Conservation (phyloP, 2,888 invertebrate species). For the Phengaris alcon region DNA sequence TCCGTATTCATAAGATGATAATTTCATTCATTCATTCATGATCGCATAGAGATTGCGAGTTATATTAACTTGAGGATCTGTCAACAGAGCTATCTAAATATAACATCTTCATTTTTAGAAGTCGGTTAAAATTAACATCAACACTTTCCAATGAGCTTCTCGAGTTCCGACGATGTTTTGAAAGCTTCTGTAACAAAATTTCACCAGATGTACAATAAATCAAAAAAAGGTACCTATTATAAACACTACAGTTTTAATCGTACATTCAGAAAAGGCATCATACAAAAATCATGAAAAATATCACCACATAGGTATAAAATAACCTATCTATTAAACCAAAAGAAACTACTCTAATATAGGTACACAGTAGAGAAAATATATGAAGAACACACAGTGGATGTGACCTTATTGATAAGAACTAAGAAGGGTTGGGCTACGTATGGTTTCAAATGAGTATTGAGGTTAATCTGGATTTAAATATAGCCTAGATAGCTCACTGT, state of each 20-base stretch:
- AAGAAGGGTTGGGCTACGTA: constrained; percentile 16
- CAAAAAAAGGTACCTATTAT: no score
- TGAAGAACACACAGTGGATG: neutral
- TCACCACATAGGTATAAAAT: no score
- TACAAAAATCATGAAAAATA: no score
- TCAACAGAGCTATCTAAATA: neutral
- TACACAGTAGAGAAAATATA: neutral
- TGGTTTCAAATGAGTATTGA: constrained; percentile 15
- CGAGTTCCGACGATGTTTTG: neutral
- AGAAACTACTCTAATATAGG: neutral
- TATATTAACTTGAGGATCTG: neutral
- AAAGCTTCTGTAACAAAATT: neutral
- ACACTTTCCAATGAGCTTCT: neutral
- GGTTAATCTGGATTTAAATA: constrained; percentile 20
- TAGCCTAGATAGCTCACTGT: neutral
- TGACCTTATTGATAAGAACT: constrained; percentile 8
- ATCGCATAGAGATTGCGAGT: neutral
- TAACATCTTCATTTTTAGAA: neutral
- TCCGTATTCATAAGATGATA: constrained; percentile 10
- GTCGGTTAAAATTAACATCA: neutral
- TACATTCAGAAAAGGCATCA: no score
- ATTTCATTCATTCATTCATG: no score
- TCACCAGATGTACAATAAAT: no score
- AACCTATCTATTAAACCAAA: no score
- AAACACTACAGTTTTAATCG: no score